These are phyloP conservation scores for Pipistrellus pygmaeus DNA, from an alignment of 2,797 vertebrate species.

Conservation along the genomic window DNA sequence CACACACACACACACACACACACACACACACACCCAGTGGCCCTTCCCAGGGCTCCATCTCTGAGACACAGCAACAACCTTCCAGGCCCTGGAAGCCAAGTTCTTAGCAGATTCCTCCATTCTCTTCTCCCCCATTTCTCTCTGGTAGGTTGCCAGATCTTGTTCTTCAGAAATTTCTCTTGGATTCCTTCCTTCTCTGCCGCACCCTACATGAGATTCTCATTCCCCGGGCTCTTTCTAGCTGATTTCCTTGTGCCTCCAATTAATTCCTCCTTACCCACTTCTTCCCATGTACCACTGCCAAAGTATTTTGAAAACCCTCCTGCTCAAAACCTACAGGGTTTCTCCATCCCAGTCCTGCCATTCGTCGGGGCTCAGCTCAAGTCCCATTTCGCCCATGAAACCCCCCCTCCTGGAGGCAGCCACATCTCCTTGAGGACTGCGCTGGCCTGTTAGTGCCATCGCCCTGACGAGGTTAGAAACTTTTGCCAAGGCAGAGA, in stretches of 20 bases:
- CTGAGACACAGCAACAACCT: not conserved
- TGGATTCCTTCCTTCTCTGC: not conserved
- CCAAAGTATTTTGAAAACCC: not conserved
- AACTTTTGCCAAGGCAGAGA: not conserved
- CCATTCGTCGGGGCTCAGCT: not conserved
- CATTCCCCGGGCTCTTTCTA: not conserved
- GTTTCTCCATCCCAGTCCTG: not conserved
- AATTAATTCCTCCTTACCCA: not conserved
- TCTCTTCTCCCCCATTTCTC: not conserved
- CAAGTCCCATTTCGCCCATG: not conserved
- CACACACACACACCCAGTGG: too few relatives aligned
- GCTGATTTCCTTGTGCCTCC: not conserved
- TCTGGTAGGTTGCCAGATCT: not conserved
- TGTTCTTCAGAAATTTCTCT: slow-evolving; percentile 6
- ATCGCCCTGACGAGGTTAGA: not conserved
- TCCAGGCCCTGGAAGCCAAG: not conserved
- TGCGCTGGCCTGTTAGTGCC: not conserved
- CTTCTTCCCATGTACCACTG: not conserved
- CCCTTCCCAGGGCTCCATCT: not conserved
- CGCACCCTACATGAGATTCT: not conserved
- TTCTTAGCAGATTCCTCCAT: not conserved
- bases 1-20: too few relatives aligned
- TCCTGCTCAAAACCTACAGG: not conserved
- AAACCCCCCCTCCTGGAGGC: not conserved
- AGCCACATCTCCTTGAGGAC: not conserved